A percentile compares a stretch with the other conserved stretches of the same genome.
Evolutionary conservation across 2,797 vertebrate genomes (phyloP).

Genomic region (Echiichthys vipera): DNA sequence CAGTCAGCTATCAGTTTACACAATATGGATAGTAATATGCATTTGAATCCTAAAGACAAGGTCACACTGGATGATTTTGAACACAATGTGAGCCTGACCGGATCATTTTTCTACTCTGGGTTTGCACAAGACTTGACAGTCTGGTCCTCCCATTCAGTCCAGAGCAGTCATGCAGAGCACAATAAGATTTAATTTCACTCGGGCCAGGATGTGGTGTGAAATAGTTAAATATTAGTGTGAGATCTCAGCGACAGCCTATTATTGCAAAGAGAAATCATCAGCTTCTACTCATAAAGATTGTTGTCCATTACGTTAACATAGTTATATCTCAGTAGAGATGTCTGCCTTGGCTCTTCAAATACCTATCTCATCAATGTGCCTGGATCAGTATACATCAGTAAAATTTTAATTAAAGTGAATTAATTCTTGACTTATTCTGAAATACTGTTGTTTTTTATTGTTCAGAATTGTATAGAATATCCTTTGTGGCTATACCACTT

Average conservation of each 20-base stretch:
- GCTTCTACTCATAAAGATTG: background rate
- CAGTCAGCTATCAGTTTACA: background rate
- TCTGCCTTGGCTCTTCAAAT: background rate
- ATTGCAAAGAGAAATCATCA: slow-evolving; percentile 27
- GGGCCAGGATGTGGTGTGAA: slow-evolving; percentile 32
- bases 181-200: slow-evolving; percentile 28
- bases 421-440: too few species aligned
- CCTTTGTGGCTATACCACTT: too few species aligned
- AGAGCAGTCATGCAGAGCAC: slow-evolving; percentile 38
- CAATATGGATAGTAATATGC: slow-evolving; percentile 6
- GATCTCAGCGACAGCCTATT: background rate
- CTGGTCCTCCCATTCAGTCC: slow-evolving; percentile 32
- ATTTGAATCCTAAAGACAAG: slow-evolving; percentile 18
- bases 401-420: slow-evolving; percentile 8
- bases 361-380: background rate
- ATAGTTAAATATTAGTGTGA: slow-evolving; percentile 22
- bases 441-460: too few species aligned
- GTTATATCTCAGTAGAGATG: background rate
- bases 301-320: background rate
- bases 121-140: slow-evolving; percentile 29
- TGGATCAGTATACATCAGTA: background rate
- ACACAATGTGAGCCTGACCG: slow-evolving; percentile 23
- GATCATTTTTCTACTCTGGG: slow-evolving; percentile 15
- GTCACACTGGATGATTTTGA: slow-evolving; percentile 28
- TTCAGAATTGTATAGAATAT: too few species aligned